Conservation (phyloP, 2,888 invertebrate genomes). For the Epinotia demarniana region DNA sequence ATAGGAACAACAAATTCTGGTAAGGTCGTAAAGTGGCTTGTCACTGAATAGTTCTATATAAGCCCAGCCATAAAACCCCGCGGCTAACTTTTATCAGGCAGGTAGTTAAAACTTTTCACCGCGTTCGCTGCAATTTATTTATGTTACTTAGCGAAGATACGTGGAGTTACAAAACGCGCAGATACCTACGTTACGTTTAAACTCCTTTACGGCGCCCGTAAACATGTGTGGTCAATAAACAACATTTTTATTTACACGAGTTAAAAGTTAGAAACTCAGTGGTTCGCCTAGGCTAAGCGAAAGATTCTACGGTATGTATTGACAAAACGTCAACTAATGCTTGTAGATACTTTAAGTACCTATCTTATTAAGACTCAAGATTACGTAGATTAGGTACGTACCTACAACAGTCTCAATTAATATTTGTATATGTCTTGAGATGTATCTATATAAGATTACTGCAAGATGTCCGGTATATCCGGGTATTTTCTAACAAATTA, state of each 20-base stretch:
- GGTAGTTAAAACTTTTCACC: slow-evolving; percentile 40
- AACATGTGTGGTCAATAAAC: slow-evolving; percentile 2
- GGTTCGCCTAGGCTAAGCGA: not conserved
- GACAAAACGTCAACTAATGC: not conserved
- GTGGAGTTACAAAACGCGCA: slow-evolving; percentile 11
- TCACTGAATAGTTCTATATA: slow-evolving; percentile 35
- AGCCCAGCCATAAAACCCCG: slow-evolving; percentile 29
- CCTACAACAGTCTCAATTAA: too few relatives aligned
- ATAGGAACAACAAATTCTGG: slow-evolving; percentile 12
- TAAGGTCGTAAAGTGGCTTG: slow-evolving; percentile 14
- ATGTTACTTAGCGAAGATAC: slow-evolving; percentile 11
- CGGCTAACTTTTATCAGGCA: slow-evolving; percentile 29
- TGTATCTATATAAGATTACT: too few relatives aligned
- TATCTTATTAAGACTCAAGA: too few relatives aligned
- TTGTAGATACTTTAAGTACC: not conserved
- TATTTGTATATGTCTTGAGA: too few relatives aligned
- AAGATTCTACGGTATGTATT: not conserved
- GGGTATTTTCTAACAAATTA: too few relatives aligned
- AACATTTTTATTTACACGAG: slow-evolving; percentile 13
- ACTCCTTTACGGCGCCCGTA: slow-evolving; percentile 20
- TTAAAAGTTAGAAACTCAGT: slow-evolving; percentile 8
- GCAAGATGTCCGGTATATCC: too few relatives aligned
- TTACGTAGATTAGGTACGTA: too few relatives aligned
- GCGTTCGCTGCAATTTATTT: slow-evolving; percentile 32
- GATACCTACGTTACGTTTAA: slow-evolving; percentile 24